Conservation (phyloP, 30 jellyfish, hydroid and myxozoan genomes). For the Morbakka virulenta region DNA sequence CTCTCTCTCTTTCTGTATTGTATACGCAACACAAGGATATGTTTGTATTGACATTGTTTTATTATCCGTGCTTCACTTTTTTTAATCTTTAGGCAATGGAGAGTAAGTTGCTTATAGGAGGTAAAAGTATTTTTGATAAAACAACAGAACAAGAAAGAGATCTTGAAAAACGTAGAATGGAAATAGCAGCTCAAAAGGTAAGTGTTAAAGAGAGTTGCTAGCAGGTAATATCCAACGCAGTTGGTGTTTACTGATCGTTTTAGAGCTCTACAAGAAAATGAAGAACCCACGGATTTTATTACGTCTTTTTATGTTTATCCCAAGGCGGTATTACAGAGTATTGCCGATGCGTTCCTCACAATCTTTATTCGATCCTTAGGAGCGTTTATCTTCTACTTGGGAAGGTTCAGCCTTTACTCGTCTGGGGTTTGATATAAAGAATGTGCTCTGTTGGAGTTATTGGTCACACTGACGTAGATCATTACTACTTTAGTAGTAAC, state of each 20-base stretch:
- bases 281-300: no score
- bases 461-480: no score
- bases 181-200: conserved; percentile 87
- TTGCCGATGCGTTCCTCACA: background rate
- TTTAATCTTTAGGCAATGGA: conserved; percentile 79
- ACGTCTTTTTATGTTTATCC: background rate
- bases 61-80: background rate
- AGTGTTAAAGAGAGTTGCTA: no score
- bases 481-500: no score
- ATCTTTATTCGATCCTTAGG: background rate
- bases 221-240: no score
- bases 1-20: no score
- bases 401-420: no score
- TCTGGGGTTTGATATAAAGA: no score
- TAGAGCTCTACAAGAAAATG: no score
- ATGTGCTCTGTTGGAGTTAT: no score
- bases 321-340: background rate
- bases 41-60: background rate
- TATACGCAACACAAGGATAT: no score
- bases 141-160: conserved; percentile 97
- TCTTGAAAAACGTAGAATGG: conserved; percentile 69
- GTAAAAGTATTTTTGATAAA: conserved; percentile 85
- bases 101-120: conserved; percentile 90
- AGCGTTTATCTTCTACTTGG: background rate
- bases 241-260: no score